Evolutionary conservation across 2,888 invertebrate genomes (phyloP), one percentile per base, ranked within the genome.

Genomic region (Aleiodes alternator): DNA sequence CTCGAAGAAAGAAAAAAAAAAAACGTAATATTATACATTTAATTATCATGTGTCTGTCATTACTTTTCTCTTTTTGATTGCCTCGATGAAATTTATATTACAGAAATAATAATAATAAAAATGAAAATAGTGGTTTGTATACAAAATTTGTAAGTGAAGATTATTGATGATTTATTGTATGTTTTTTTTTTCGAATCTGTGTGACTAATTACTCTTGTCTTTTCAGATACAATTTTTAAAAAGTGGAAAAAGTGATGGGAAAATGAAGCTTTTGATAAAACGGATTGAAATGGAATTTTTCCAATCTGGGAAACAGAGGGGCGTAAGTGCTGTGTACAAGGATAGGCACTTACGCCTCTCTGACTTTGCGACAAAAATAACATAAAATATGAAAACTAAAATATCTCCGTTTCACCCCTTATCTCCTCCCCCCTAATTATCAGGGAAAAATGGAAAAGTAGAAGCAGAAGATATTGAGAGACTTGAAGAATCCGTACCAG

Each of bases 61-160:
- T 74, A 57, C 48, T 78, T 69, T 79, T 73, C 77, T 74, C 75
- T 74, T 76, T 76, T 81, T 80, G 80, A 84, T 83, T 84, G 82
- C 82, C 79, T 80, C 80, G 77, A 80, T 80, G 76, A 77, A 81
- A 82, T 81, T 80, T 77, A 77, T 79, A 75, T 77, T 74, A 72
- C 77, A 79, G 82, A 80, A 77, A 82, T 79, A 84, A 84, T 83
- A 85, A 43, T 43, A 43, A 43, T 9, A 59, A 84, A 84, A 78
- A 34, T 34, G 34, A 34, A 80, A 82, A 77, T 81, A 83, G 78
- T 82, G 83, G 82, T 84, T 85, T 85, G 81, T 84, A 85, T 64
- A 75, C 66, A 57, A 34, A 12, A 69, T 68, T 61, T 48, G 38
- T 31, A 38, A 66, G 38, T 73, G 43, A 43, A 43, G 11, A 38